These are phyloP conservation scores for Tursiops truncatus DNA, from an alignment of 2,113 vertebrate genomes.

Conservation along the genomic window DNA sequence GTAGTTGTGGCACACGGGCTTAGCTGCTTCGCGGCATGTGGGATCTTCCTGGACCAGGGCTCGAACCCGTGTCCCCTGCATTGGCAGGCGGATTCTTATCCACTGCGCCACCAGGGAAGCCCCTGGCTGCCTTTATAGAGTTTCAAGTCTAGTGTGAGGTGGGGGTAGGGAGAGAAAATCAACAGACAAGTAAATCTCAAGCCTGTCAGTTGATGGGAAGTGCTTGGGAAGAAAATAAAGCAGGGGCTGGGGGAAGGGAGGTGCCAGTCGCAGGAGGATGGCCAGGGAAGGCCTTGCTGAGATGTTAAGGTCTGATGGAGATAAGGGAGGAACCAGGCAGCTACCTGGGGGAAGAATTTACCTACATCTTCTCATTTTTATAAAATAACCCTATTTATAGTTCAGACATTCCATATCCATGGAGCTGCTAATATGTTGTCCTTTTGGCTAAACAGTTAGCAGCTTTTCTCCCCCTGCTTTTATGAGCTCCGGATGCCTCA, in stretches of 20 bases:
- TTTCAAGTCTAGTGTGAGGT: not conserved
- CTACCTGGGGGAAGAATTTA: not conserved
- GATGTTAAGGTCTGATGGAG: not conserved
- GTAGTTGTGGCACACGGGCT: no score
- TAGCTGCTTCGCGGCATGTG: no score
- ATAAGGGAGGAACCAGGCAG: not conserved
- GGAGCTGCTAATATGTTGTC: not conserved
- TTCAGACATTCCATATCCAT: not conserved
- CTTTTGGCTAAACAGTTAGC: not conserved
- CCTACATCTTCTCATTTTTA: not conserved
- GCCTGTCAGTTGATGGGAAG: not conserved
- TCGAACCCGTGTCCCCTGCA: no score
- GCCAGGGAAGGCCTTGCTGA: not conserved
- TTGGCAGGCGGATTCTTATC: no score
- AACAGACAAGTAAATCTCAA: not conserved
- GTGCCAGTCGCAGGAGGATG: not conserved
- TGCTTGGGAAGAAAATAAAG: not conserved
- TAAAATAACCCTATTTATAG: not conserved
- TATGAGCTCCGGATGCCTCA: not conserved
- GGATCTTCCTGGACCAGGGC: no score
- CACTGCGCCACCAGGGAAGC: no score
- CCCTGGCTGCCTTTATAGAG: not conserved
- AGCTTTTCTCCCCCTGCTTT: not conserved
- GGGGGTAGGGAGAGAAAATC: not conserved
- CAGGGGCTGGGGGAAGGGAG: not conserved